Evolutionary conservation across 2,888 invertebrate genomes (phyloP).

Genomic region (Sesia bembeciformis): DNA sequence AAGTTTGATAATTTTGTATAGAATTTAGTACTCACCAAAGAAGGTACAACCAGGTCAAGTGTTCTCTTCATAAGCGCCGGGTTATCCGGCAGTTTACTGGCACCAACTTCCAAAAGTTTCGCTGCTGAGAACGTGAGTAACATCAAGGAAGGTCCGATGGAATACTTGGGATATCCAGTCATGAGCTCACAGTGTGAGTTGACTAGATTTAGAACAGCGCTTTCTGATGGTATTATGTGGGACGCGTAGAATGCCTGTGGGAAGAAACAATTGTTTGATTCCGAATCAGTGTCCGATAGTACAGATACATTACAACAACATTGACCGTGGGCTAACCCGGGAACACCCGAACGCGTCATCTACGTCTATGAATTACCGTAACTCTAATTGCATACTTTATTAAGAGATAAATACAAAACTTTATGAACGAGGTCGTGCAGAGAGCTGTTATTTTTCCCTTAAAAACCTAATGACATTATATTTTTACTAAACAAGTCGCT

Average conservation of each 20-base stretch:
- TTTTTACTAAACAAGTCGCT: no score
- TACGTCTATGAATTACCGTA: no score
- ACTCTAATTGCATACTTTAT: no score
- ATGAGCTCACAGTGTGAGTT: slow-evolving; percentile 60
- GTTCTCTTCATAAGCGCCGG: slow-evolving; percentile 77
- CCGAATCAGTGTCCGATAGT: not conserved
- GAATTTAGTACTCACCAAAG: slow-evolving; percentile 66
- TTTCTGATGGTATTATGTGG: slow-evolving; percentile 89
- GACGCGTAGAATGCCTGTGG: slow-evolving; percentile 80
- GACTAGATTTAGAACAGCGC: slow-evolving; percentile 84
- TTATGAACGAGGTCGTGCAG: no score
- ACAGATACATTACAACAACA: no score
- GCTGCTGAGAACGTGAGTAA: slow-evolving; percentile 61
- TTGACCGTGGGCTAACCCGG: no score
- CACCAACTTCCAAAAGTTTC: slow-evolving; percentile 55
- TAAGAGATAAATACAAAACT: no score
- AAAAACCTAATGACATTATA: no score
- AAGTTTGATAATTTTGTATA: not conserved
- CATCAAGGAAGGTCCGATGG: slow-evolving; percentile 54
- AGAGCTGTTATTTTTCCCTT: no score
- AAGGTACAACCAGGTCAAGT: slow-evolving; percentile 81
- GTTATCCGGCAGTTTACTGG: slow-evolving; percentile 68
- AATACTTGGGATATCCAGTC: slow-evolving; percentile 50
- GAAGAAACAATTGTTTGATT: slow-evolving; percentile 2
- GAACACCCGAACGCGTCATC: no score